Conservation (phyloP, 1,140 invertebrate species). For the Drosophila orosa region DNA sequence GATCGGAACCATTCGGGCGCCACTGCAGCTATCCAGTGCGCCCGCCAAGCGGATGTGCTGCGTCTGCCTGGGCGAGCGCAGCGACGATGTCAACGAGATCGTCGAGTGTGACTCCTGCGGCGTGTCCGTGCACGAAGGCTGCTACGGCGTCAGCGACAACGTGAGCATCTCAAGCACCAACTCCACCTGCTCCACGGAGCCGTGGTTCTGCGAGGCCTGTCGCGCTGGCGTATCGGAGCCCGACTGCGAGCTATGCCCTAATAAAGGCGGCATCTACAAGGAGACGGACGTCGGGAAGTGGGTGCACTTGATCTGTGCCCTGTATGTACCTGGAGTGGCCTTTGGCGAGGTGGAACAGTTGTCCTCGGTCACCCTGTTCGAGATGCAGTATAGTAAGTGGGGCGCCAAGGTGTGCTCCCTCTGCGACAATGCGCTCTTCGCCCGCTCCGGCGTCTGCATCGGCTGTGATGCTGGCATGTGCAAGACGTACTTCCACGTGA, state of each 20-base stretch:
- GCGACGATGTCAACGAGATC: conserved; percentile 97
- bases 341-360: conserved; percentile 97
- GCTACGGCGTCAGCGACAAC: conserved; percentile 97
- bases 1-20: conserved; percentile 2
- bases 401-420: conserved; percentile 94
- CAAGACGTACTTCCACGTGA: conserved; percentile 98
- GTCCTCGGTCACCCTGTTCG: conserved; percentile 95
- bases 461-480: conserved; percentile 99
- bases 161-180: conserved; percentile 95
- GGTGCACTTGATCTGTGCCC: conserved; percentile 98
- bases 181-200: conserved; percentile 96
- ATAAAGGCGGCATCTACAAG: conserved; percentile 96
- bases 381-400: conserved; percentile 98
- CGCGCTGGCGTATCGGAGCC: conserved; percentile 95
- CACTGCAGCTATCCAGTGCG: conserved; percentile 33
- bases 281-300: conserved; percentile 98
- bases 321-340: conserved; percentile 98
- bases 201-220: conserved; percentile 99
- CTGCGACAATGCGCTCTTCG: conserved; percentile 94
- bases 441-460: conserved; percentile 96
- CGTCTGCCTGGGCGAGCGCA: conserved; percentile 96
- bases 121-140: conserved; percentile 98
- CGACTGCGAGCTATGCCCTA: conserved; percentile 94
- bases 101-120: conserved; percentile 98
- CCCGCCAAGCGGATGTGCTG: conserved; percentile 90